These are phyloP conservation scores for Macropis europaea DNA, from an alignment of 2,888 invertebrate species.

Conservation along the genomic window DNA sequence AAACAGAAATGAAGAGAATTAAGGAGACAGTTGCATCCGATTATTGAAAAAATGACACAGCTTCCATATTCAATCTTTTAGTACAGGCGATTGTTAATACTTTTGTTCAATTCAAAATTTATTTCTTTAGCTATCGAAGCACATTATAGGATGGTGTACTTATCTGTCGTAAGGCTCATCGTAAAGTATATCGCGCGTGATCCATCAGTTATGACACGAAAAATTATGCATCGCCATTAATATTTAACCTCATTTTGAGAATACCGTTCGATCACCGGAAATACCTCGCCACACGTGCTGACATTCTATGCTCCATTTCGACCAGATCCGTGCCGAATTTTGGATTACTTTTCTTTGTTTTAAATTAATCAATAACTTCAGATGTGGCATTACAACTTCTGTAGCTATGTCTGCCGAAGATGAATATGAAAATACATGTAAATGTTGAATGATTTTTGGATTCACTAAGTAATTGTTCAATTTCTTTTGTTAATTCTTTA, in stretches of 20 bases:
- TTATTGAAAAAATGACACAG: background rate
- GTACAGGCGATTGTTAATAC: background rate
- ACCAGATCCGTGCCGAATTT: background rate
- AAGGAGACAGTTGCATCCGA: background rate
- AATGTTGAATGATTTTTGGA: no score
- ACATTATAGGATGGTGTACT: no score
- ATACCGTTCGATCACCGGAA: conserved; percentile 48
- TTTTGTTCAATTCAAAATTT: background rate
- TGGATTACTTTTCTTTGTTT: background rate
- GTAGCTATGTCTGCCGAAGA: no score
- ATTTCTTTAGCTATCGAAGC: no score
- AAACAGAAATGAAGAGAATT: background rate
- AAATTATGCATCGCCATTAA: conserved; percentile 20
- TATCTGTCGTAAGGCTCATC: no score
- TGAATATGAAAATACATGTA: no score
- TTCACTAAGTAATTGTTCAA: background rate
- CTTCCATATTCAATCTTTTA: background rate
- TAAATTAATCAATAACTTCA: background rate
- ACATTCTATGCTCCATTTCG: conserved; percentile 7
- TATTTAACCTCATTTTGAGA: conserved; percentile 33
- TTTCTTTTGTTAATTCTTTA: no score
- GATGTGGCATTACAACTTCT: background rate
- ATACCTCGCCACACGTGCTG: conserved; percentile 29
- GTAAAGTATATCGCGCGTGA: background rate
- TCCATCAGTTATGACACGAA: conserved; percentile 3